A percentile compares a stretch with the other conserved stretches of the same genome.
These are phyloP conservation scores for Megalops cyprinoides DNA, from an alignment of 2,797 vertebrate species.

Conservation along the genomic window DNA sequence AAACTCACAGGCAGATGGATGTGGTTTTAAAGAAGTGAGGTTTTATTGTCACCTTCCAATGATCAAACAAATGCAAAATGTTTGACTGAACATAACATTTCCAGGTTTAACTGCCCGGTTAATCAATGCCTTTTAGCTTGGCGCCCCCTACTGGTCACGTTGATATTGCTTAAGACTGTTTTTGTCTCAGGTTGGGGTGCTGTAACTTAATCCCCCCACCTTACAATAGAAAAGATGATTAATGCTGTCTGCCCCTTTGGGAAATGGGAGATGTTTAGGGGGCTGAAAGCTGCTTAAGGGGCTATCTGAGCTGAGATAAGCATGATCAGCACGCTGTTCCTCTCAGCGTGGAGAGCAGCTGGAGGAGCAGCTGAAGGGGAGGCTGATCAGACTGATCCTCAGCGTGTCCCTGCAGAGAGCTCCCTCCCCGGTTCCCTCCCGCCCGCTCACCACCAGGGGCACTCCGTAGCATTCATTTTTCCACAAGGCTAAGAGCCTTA, in stretches of 20 bases:
- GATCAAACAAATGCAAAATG: too few relatives aligned
- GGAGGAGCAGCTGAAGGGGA: neutral
- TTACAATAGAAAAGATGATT: constrained; percentile 20
- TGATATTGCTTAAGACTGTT: constrained; percentile 11
- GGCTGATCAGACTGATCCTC: neutral
- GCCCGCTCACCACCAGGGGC: neutral
- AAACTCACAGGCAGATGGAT: too few relatives aligned
- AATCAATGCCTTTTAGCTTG: too few relatives aligned
- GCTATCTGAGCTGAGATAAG: neutral
- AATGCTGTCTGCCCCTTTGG: neutral
- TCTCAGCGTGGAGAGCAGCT: too few relatives aligned
- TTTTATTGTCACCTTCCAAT: too few relatives aligned
- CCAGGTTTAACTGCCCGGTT: too few relatives aligned
- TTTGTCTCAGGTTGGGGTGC: constrained; percentile 25
- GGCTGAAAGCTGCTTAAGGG: constrained; percentile 23
- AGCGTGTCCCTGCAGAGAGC: constrained; percentile 15
- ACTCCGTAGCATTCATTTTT: too few relatives aligned
- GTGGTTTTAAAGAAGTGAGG: too few relatives aligned
- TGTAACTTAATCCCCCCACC: neutral
- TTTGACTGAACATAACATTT: too few relatives aligned
- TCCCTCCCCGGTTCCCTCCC: neutral
- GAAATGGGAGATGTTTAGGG: neutral
- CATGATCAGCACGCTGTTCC: neutral
- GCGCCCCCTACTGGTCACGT: neutral
- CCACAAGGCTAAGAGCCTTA: too few relatives aligned